These are phyloP conservation scores for Hoplostethus atlanticus DNA, from an alignment of 2,797 vertebrate species.

Conservation along the genomic window DNA sequence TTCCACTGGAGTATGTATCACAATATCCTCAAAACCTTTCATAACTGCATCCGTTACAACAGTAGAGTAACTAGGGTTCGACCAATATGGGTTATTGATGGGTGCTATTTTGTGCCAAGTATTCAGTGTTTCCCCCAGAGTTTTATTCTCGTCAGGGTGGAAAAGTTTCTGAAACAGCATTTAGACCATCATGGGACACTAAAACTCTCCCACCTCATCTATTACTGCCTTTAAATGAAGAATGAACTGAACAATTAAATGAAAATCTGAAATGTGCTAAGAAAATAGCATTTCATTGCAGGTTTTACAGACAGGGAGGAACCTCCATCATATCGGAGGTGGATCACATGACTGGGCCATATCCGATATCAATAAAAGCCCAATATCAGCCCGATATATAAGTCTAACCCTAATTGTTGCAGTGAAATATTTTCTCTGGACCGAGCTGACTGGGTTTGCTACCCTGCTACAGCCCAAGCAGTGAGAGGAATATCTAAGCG, in stretches of 20 bases:
- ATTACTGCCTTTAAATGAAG: too few relatives aligned
- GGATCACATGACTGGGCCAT: background rate
- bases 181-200: too few relatives aligned
- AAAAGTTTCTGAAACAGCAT: too few relatives aligned
- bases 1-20: background rate
- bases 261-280: too few relatives aligned
- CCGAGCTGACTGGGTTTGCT: constrained; percentile 8
- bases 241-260: background rate
- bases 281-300: too few relatives aligned
- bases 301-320: background rate
- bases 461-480: constrained; percentile 6
- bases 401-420: constrained; percentile 2
- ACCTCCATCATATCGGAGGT: background rate
- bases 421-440: constrained; percentile 24
- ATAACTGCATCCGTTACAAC: too few relatives aligned
- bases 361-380: background rate
- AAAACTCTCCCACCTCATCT: too few relatives aligned
- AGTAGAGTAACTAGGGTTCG: background rate
- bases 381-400: too few relatives aligned
- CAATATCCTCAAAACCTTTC: background rate
- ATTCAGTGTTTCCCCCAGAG: too few relatives aligned
- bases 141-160: too few relatives aligned
- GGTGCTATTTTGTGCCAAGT: too few relatives aligned
- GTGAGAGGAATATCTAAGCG: constrained; percentile 29
- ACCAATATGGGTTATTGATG: too few relatives aligned